A percentile compares a stretch with the other conserved stretches of the same genome.
Evolutionary conservation across 1,140 invertebrate species (phyloP).

Genomic region (Drosophila simulans): DNA sequence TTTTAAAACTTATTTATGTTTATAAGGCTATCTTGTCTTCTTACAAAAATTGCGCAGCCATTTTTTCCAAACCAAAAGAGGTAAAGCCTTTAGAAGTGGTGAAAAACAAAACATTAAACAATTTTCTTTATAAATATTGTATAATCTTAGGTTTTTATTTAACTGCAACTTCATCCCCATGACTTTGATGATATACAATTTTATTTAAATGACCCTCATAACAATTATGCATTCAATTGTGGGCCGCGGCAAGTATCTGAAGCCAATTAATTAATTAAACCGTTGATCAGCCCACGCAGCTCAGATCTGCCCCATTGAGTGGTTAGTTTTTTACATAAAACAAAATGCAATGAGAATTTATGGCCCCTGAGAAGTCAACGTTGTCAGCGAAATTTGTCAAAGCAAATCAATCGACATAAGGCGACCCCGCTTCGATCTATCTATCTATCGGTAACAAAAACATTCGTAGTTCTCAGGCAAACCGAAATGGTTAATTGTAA

Average conservation of each 20-base stretch:
- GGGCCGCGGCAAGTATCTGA: conserved; percentile 45
- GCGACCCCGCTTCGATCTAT: conserved; percentile 6
- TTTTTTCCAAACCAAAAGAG: too few relatives aligned
- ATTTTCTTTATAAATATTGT: too few relatives aligned
- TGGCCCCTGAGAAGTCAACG: conserved; percentile 35
- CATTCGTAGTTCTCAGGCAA: conserved; percentile 55
- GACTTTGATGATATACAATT: conserved; percentile 6
- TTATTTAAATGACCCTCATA: conserved; percentile 81
- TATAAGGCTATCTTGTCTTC: background rate
- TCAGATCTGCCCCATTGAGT: conserved; percentile 22
- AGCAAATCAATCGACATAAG: conserved; percentile 60
- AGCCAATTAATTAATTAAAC: conserved; percentile 79
- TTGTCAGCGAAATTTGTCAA: conserved; percentile 68
- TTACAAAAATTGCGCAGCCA: background rate
- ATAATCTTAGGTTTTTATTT: background rate
- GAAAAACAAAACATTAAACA: background rate
- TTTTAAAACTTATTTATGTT: background rate
- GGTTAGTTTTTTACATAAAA: conserved; percentile 65
- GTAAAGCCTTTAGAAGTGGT: too few relatives aligned
- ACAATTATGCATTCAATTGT: conserved; percentile 76
- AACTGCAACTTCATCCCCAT: conserved; percentile 5
- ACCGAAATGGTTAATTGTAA: conserved; percentile 66
- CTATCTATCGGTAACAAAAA: background rate
- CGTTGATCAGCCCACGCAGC: conserved; percentile 50
- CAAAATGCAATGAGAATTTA: conserved; percentile 79